Evolutionary conservation across 1,140 invertebrate genomes (phyloP).

Genomic region (Triops cancriformis): DNA sequence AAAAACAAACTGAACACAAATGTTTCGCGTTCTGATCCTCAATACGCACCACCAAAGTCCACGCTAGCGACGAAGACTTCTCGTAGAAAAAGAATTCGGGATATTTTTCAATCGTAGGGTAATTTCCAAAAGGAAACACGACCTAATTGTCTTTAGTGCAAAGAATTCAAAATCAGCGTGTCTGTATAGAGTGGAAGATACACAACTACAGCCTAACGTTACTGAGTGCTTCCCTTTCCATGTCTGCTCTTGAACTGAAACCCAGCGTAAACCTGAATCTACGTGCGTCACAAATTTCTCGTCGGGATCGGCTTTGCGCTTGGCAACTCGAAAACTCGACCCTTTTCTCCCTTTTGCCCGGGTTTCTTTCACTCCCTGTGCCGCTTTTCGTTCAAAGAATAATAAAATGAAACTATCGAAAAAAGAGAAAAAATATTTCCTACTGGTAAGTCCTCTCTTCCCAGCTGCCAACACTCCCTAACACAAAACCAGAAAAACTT

Average conservation of each 20-base stretch:
- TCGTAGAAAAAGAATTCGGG: too few species aligned
- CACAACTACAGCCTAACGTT: not conserved
- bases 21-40: not conserved
- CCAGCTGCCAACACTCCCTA: not conserved
- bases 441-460: not conserved
- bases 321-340: not conserved
- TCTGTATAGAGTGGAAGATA: not conserved
- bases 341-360: not conserved
- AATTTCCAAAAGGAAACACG: too few species aligned
- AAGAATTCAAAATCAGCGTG: not conserved
- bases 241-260: not conserved
- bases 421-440: not conserved
- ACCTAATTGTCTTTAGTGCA: not conserved
- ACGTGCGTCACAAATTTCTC: not conserved
- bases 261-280: conserved; percentile 2
- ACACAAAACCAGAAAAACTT: not conserved
- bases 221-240: not conserved
- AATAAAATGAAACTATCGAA: not conserved
- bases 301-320: not conserved
- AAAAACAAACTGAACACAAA: not conserved
- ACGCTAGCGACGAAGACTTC: too few species aligned
- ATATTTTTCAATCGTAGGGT: too few species aligned
- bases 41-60: too few species aligned
- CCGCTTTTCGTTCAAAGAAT: not conserved
- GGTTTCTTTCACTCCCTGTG: not conserved